Evolutionary conservation across 2,888 invertebrate genomes (phyloP).

Genomic region (Chromoteleia sp.): DNA sequence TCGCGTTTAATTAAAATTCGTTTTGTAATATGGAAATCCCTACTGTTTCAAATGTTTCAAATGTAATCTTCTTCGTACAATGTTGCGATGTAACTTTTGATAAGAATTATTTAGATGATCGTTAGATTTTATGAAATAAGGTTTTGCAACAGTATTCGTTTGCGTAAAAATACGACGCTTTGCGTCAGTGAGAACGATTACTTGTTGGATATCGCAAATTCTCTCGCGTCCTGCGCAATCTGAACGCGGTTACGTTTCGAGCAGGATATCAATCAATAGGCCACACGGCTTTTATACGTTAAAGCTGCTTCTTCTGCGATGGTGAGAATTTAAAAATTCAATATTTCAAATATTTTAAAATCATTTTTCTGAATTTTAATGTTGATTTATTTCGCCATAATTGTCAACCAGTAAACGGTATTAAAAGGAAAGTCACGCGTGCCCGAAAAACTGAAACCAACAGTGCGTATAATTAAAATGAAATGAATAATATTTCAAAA

Average conservation of each 20-base stretch:
- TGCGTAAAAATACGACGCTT: constrained; percentile 2
- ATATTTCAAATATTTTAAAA: not conserved
- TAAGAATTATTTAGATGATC: not conserved
- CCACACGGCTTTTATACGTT: constrained; percentile 33
- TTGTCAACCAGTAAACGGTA: no score
- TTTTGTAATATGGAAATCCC: no score
- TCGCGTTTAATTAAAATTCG: no score
- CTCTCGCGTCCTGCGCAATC: constrained; percentile 66
- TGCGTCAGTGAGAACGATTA: not conserved
- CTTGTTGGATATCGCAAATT: constrained; percentile 48
- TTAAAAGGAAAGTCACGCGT: no score
- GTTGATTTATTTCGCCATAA: not conserved
- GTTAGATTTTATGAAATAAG: not conserved
- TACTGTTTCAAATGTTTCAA: no score
- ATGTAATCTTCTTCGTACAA: no score
- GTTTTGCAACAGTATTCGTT: not conserved
- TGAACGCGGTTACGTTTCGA: constrained; percentile 62
- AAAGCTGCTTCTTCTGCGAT: constrained; percentile 22
- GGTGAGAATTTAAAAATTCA: constrained; percentile 4
- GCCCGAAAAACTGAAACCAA: no score
- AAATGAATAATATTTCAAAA: no score
- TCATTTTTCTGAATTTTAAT: not conserved
- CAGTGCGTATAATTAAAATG: no score
- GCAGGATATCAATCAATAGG: constrained; percentile 66
- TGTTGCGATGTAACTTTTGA: not conserved